These are phyloP conservation scores for Atopsyche davidsoni DNA, from an alignment of 1,140 invertebrate species.

Conservation along the genomic window DNA sequence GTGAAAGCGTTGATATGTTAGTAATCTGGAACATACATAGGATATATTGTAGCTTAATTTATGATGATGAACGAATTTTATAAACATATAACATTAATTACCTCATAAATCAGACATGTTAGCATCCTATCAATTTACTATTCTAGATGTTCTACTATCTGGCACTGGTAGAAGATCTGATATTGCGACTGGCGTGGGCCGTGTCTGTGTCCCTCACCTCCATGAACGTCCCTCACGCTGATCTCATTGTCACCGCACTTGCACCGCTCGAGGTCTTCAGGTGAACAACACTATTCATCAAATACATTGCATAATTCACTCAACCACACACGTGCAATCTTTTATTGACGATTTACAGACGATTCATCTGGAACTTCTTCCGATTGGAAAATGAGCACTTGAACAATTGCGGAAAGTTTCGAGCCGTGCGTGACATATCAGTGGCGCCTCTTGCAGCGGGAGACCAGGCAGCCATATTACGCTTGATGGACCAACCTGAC, in stretches of 20 bases:
- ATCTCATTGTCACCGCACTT: constrained; percentile 83
- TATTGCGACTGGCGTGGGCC: constrained; percentile 90
- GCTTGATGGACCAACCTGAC: constrained; percentile 81
- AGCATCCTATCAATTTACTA: no score
- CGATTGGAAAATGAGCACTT: constrained; percentile 99
- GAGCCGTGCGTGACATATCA: constrained; percentile 96
- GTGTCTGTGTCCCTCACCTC: constrained; percentile 82
- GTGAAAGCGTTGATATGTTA: no score
- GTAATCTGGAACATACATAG: no score
- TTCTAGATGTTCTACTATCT: constrained; percentile 90
- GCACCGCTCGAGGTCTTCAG: constrained; percentile 93
- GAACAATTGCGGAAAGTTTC: constrained; percentile 99
- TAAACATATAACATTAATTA: no score
- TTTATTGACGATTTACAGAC: constrained; percentile 52
- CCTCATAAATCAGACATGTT: neutral
- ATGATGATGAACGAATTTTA: no score
- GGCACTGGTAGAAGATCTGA: constrained; percentile 92
- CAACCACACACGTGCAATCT: neutral
- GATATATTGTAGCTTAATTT: constrained; percentile 46
- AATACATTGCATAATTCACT: neutral
- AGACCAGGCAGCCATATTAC: constrained; percentile 81
- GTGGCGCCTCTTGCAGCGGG: constrained; percentile 93
- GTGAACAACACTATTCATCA: no score
- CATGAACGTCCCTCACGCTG: constrained; percentile 68
- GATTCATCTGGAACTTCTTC: constrained; percentile 99